Base-by-base conservation (phyloP, 35 echinoderm and acorn worm genomes). In the Diadema setosum region DNA sequence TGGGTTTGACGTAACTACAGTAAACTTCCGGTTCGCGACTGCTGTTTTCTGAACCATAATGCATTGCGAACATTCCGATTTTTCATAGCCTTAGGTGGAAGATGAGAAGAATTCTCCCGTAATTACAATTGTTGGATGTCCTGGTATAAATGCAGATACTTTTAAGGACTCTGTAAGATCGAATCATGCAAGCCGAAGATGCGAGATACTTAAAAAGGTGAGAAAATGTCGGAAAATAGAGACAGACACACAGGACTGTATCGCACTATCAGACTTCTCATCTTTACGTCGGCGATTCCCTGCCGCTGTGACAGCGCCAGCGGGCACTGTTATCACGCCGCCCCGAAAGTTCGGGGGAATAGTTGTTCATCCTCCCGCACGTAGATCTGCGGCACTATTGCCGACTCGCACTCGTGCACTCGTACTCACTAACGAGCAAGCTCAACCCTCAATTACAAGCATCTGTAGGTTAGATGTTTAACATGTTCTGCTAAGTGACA, bases 131-230 rank as follows among this genome's bases (percentile, higher is more conserved):
- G 63, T 33, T 34, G 30, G 63, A 67, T 15, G n/a, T 32, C 2
- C 5, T 67, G 0, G 63, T 29, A 67, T 1, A 67, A 34, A 27
- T 33, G 30, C 30, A 34, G 20, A n/a, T n/a, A n/a, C n/a, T n/a
- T n/a, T n/a, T n/a, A n/a, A n/a, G n/a, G n/a, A n/a, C n/a, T n/a
- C n/a, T n/a, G n/a, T n/a, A n/a, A n/a, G n/a, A n/a, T n/a, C 16
- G 17, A 3, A 90, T 49, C 16, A 93, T 93, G 91, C 91, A 93
- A 85, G 74, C 85, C 57, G 91, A 93, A 80, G 91, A 93, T 67
- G 91, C 91, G 83, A 87, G 91, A 82, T 93, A 93, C 58, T 70
- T 93, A 63, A 93, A 93, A 58, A 65, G 91, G 91, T 93, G 29
- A 32, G 91, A 67, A 31, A 5, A 34, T 67, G 30, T 27, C 24